A percentile compares a stretch with the other conserved stretches of the same genome.
Conservation (phyloP, 2,113 vertebrate species). For the Crotophaga sulcirostris region DNA sequence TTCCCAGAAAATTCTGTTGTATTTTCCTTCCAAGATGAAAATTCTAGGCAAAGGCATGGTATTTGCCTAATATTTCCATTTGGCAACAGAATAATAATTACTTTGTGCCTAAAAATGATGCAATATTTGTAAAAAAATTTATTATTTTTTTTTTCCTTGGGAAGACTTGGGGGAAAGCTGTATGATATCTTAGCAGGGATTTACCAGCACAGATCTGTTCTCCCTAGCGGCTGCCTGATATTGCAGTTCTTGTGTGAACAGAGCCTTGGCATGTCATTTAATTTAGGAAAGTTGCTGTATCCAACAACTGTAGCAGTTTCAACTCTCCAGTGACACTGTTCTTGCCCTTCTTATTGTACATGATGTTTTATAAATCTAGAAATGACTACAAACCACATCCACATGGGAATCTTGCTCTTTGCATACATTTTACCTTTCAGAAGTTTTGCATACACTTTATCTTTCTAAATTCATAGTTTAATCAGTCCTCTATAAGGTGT, state of each 20-base stretch:
- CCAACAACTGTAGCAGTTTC: not conserved
- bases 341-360: not conserved
- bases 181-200: not conserved
- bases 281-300: not conserved
- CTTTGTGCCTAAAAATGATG: not conserved
- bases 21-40: conserved; percentile 21
- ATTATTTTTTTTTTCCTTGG: not conserved
- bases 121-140: not conserved
- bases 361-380: not conserved
- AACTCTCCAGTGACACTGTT: not conserved
- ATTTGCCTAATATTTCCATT: not conserved
- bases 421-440: not conserved
- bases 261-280: not conserved
- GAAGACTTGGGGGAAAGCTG: not conserved
- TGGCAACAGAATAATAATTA: not conserved
- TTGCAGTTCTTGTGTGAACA: not conserved
- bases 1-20: not conserved
- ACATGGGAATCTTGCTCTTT: not conserved
- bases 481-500: not conserved
- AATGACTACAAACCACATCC: not conserved
- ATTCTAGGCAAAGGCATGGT: not conserved
- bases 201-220: not conserved
- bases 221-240: not conserved
- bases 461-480: not conserved
- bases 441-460: no score